Percentiles rank a stretch among this genome's conserved stretches.
These are phyloP conservation scores for Oryctes rhinoceros DNA, from an alignment of 1,140 invertebrate genomes.

Conservation along the genomic window DNA sequence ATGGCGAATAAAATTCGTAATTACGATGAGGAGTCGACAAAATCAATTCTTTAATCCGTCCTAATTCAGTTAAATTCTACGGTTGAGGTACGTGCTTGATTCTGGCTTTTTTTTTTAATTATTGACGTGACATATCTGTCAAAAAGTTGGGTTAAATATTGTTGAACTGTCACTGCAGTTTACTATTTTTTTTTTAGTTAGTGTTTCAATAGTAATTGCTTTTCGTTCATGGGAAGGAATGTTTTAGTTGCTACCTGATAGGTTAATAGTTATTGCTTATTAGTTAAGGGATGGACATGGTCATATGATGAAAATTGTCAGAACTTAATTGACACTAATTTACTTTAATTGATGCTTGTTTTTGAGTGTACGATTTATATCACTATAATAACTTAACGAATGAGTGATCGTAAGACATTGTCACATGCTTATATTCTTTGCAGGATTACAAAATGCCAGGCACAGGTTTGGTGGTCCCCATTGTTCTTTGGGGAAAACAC, in stretches of 20 bases:
- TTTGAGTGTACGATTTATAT: slow-evolving; percentile 23
- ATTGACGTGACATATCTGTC: slow-evolving; percentile 32
- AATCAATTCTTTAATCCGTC: slow-evolving; percentile 34
- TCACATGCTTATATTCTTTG: slow-evolving; percentile 7
- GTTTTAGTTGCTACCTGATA: slow-evolving; percentile 10
- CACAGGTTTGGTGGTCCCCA: slow-evolving; percentile 92
- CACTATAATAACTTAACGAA: slow-evolving; percentile 25
- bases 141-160: slow-evolving; percentile 39
- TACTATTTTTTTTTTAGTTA: slow-evolving; percentile 4
- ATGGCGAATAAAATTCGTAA: slow-evolving; percentile 29
- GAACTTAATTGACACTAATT: slow-evolving; percentile 52
- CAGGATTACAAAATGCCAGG: slow-evolving; percentile 73
- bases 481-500: slow-evolving; percentile 95
- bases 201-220: slow-evolving; percentile 9
- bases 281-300: slow-evolving; percentile 26
- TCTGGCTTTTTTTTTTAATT: slow-evolving; percentile 16
- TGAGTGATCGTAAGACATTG: slow-evolving; percentile 7
- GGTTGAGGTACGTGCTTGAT: slow-evolving; percentile 27
- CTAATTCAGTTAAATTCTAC: slow-evolving; percentile 31
- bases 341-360: slow-evolving; percentile 48
- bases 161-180: slow-evolving; percentile 35
- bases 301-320: slow-evolving; percentile 38
- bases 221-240: slow-evolving; percentile 29
- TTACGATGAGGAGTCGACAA: slow-evolving; percentile 30
- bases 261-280: slow-evolving; percentile 1